These are phyloP conservation scores for Archips xylosteana DNA, from an alignment of 2,888 invertebrate genomes.

Conservation along the genomic window DNA sequence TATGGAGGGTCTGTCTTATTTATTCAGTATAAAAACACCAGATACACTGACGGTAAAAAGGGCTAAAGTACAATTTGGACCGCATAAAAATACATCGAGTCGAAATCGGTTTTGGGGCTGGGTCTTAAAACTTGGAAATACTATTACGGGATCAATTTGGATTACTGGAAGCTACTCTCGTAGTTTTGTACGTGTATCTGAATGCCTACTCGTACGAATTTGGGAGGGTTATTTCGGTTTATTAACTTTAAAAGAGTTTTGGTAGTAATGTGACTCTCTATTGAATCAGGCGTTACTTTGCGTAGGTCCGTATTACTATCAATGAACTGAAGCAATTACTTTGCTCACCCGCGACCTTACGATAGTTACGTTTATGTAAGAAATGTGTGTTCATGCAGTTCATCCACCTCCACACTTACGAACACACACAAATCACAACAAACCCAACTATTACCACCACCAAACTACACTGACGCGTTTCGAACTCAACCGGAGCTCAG, in stretches of 20 bases:
- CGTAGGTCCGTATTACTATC: too few relatives aligned
- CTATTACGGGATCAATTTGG: conserved; percentile 1
- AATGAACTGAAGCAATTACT: too few relatives aligned
- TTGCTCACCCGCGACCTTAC: too few relatives aligned
- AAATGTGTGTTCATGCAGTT: too few relatives aligned
- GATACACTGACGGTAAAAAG: background rate
- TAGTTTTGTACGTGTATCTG: background rate
- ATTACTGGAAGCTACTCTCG: background rate
- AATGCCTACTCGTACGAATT: background rate
- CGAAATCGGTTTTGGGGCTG: background rate
- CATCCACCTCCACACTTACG: too few relatives aligned
- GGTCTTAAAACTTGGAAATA: conserved; percentile 15
- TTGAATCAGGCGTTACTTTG: too few relatives aligned
- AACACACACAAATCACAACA: too few relatives aligned
- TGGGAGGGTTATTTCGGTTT: background rate
- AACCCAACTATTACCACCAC: too few relatives aligned
- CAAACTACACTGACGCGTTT: too few relatives aligned
- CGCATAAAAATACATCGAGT: conserved; percentile 23
- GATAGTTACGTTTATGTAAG: too few relatives aligned
- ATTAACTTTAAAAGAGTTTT: background rate
- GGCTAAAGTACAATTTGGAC: conserved; percentile 1
- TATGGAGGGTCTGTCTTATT: conserved; percentile 12
- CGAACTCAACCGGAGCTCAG: too few relatives aligned
- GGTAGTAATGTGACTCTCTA: too few relatives aligned
- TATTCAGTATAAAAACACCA: conserved; percentile 17